These are phyloP conservation scores for Pluvianellus socialis DNA, from an alignment of 2,113 vertebrate species.

Conservation along the genomic window DNA sequence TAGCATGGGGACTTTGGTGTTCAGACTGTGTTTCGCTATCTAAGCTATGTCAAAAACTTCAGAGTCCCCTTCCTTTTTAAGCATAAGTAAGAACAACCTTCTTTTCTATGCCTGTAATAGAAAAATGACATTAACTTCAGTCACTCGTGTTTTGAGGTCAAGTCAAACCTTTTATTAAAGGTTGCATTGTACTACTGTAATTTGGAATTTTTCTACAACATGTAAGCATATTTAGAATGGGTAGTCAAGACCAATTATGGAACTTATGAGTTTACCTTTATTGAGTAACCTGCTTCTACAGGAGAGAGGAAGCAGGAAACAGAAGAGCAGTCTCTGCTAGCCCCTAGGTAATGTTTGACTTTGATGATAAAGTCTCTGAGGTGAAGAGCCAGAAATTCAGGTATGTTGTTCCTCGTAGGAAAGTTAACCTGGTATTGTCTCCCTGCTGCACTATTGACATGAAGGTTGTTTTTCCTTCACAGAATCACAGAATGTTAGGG, in stretches of 20 bases:
- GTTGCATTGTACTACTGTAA: constrained; percentile 12
- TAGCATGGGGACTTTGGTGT: not conserved
- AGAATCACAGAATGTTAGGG: too few relatives aligned
- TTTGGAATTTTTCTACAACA: constrained; percentile 37
- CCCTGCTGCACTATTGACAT: not conserved
- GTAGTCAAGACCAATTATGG: constrained; percentile 21
- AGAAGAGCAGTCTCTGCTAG: not conserved
- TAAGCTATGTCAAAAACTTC: not conserved
- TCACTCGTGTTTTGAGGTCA: not conserved
- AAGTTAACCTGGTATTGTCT: not conserved
- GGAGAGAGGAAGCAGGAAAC: not conserved
- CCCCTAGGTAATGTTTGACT: not conserved
- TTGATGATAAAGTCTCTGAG: not conserved
- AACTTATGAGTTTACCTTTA: not conserved
- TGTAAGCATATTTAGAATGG: constrained; percentile 39
- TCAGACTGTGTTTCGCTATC: not conserved
- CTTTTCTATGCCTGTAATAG: not conserved
- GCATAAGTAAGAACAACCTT: not conserved
- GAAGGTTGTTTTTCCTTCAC: not conserved
- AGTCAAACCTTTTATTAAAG: not conserved
- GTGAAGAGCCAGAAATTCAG: not conserved
- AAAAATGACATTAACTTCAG: not conserved
- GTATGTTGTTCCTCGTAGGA: not conserved
- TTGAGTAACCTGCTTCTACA: not conserved
- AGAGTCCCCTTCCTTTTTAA: not conserved